Evolutionary conservation across 2,888 invertebrate species (phyloP).

Genomic region (Abscondita cerata): DNA sequence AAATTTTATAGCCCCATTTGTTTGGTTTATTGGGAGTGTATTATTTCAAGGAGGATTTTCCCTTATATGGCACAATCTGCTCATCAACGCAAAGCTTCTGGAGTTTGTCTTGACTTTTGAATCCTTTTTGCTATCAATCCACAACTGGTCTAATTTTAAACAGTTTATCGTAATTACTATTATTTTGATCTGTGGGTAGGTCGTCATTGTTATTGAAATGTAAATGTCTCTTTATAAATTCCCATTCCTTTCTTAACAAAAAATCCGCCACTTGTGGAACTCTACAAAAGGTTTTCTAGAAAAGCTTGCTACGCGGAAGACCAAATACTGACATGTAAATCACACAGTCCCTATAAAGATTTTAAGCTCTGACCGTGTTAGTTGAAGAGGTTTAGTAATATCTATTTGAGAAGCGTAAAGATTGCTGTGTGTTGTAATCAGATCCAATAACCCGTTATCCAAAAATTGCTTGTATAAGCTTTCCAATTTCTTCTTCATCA

Average conservation of each 20-base stretch:
- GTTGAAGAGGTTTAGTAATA: background rate
- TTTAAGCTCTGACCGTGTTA: background rate
- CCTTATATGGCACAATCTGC: slow-evolving; percentile 14
- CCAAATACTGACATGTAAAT: slow-evolving; percentile 1
- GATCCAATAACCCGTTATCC: background rate
- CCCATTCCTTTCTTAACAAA: background rate
- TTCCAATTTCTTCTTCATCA: no score
- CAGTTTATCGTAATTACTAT: background rate
- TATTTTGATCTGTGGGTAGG: background rate
- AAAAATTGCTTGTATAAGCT: no score
- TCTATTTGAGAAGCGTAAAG: background rate
- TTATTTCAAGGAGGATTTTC: slow-evolving; percentile 10
- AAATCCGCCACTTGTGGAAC: background rate
- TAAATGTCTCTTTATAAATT: slow-evolving; percentile 1
- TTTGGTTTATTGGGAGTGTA: slow-evolving; percentile 21
- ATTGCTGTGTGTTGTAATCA: background rate
- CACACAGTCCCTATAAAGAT: background rate
- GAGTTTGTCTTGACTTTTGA: background rate
- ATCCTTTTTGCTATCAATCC: background rate
- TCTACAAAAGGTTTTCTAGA: background rate
- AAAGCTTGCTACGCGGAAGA: background rate
- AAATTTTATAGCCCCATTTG: slow-evolving; percentile 12
- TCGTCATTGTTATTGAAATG: background rate
- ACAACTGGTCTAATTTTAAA: background rate
- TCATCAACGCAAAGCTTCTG: slow-evolving; percentile 21